Conservation (phyloP, 2,797 vertebrate species). For the Enteromius trimaculatus region DNA sequence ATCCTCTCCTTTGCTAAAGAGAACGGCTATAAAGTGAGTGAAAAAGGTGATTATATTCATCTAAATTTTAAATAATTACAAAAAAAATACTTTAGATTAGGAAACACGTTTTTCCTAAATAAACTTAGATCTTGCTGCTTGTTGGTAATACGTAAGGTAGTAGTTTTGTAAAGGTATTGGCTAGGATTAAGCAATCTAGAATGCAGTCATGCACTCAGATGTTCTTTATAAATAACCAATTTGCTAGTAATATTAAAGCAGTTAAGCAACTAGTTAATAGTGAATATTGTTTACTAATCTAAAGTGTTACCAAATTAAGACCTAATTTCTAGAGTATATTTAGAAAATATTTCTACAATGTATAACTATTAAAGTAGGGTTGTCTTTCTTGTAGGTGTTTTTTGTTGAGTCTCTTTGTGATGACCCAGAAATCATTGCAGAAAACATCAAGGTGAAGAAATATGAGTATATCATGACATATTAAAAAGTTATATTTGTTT, state of each 20-base stretch:
- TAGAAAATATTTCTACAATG: background rate
- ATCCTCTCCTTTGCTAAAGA: constrained; percentile 87
- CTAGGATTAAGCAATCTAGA: background rate
- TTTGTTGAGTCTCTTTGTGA: constrained; percentile 91
- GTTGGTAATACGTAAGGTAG: background rate
- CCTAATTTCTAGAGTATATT: background rate
- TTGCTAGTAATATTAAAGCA: background rate
- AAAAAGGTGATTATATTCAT: background rate
- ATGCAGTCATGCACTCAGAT: background rate
- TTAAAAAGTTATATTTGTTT: background rate
- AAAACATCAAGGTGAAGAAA: constrained; percentile 86
- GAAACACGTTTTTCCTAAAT: background rate
- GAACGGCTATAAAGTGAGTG: constrained; percentile 87
- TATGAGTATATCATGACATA: background rate
- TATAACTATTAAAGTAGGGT: background rate
- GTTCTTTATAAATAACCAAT: background rate
- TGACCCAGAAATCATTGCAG: constrained; percentile 86
- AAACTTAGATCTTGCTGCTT: background rate
- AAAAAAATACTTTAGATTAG: background rate
- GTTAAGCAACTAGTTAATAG: background rate
- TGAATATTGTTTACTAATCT: background rate
- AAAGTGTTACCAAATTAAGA: background rate
- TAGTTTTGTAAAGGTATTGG: background rate
- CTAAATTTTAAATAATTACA: background rate
- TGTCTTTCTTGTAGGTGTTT: constrained; percentile 77